These are phyloP conservation scores for Dysidea cf. avara DNA, from an alignment of 37 sponge, comb jelly and placozoan genomes.

Conservation along the genomic window DNA sequence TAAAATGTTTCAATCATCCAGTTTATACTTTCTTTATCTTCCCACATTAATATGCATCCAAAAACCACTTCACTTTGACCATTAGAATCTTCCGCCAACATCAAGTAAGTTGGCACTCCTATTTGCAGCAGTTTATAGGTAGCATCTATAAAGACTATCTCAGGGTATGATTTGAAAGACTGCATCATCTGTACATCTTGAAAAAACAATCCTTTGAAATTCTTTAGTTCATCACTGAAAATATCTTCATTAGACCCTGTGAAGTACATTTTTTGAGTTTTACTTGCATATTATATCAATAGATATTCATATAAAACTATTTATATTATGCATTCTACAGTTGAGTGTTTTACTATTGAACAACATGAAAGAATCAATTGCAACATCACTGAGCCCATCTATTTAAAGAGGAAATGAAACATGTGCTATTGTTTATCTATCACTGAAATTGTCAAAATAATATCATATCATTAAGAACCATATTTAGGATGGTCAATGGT, in stretches of 20 bases:
- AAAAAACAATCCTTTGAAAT: slow-evolving; percentile 24
- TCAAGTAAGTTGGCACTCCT: slow-evolving; percentile 23
- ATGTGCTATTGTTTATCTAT: too few relatives aligned
- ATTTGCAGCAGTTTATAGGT: slow-evolving; percentile 53
- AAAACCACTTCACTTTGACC: slow-evolving; percentile 60
- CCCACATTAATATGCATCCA: slow-evolving; percentile 2
- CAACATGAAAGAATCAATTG: too few relatives aligned
- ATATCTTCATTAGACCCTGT: slow-evolving; percentile 30
- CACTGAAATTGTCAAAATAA: too few relatives aligned
- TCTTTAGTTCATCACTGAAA: slow-evolving; percentile 15
- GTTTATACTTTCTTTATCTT: slow-evolving; percentile 19
- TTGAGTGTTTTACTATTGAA: too few relatives aligned
- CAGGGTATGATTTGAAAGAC: slow-evolving; percentile 38
- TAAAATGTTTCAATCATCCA: slow-evolving; percentile 57
- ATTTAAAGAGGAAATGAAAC: too few relatives aligned
- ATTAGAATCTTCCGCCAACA: slow-evolving; percentile 47
- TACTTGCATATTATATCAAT: too few relatives aligned
- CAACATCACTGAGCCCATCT: too few relatives aligned
- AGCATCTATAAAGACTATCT: slow-evolving; percentile 36
- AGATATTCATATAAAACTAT: too few relatives aligned
- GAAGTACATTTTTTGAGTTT: too few relatives aligned
- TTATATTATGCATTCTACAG: too few relatives aligned
- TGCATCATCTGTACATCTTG: slow-evolving; percentile 12
- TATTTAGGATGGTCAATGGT: too few relatives aligned
- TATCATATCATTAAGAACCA: too few relatives aligned